phyloP scores from a whole-genome alignment of 2,888 invertebrate genomes.

The Stictocephala bisonia region DNA sequence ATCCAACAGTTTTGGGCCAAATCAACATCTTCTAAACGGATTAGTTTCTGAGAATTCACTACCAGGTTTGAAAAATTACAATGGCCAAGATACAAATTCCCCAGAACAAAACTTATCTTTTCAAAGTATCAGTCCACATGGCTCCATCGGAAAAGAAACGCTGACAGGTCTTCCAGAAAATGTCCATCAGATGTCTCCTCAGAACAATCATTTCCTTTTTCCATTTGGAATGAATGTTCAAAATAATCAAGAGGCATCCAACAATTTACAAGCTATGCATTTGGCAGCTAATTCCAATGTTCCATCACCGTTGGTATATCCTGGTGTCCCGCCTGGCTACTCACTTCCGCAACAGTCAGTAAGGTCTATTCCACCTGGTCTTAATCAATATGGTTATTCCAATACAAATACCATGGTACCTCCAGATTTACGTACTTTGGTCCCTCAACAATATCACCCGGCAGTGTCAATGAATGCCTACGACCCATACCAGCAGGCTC shows the following conservation, averaged over 20 bases:
- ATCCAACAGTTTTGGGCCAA: too few relatives aligned
- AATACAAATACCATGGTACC: neutral
- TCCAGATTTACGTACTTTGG: too few relatives aligned
- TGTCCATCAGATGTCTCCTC: neutral
- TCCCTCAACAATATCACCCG: too few relatives aligned
- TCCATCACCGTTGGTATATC: neutral
- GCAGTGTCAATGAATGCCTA: too few relatives aligned
- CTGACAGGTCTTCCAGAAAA: neutral
- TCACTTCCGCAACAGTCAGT: neutral
- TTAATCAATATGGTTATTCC: neutral
- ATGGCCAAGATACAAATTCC: slow-evolving; percentile 15
- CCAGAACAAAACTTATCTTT: neutral
- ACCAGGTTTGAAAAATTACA: neutral
- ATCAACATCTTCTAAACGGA: too few relatives aligned
- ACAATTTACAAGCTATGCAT: neutral
- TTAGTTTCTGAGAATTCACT: too few relatives aligned
- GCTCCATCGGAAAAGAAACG: slow-evolving; percentile 1
- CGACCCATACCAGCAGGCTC: too few relatives aligned
- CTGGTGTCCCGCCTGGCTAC: neutral
- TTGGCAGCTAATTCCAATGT: neutral
- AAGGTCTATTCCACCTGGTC: neutral
- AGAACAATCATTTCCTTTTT: neutral
- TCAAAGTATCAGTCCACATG: neutral
- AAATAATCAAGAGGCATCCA: neutral
- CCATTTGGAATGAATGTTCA: neutral